A percentile compares a stretch with the other conserved stretches of the same genome.
Conservation (phyloP, 2,113 vertebrate genomes). For the Uropsilus gracilis region DNA sequence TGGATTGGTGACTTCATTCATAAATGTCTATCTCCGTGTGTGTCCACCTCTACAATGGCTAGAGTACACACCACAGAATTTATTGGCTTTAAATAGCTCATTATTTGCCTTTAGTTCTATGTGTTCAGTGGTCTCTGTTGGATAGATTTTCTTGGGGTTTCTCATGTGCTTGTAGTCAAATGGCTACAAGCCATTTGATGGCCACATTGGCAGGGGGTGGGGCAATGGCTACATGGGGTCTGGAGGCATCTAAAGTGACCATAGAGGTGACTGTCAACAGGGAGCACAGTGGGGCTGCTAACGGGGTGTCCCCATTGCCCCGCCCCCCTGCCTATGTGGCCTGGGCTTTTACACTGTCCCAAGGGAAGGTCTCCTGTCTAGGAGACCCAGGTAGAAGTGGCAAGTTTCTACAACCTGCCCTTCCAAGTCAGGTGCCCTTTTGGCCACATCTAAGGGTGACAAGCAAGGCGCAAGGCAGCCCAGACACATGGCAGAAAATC, state of each 20-base stretch:
- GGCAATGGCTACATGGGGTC: neutral
- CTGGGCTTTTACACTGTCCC: neutral
- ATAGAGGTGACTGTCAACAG: neutral
- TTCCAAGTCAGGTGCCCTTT: neutral
- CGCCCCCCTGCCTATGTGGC: no score
- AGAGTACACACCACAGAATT: neutral
- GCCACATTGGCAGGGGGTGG: no score
- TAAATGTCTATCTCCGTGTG: neutral
- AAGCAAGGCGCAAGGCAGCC: neutral
- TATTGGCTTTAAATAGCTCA: neutral
- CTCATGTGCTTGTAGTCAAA: neutral
- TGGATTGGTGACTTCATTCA: neutral
- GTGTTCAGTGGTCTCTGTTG: neutral
- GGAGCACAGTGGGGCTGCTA: neutral
- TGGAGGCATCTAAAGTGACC: neutral
- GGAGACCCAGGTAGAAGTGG: neutral
- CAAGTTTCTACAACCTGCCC: neutral
- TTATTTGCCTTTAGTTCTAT: neutral
- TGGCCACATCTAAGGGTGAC: neutral
- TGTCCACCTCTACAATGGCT: no score
- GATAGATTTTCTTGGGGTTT: neutral
- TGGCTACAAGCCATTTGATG: no score
- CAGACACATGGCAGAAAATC: neutral
- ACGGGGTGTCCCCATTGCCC: fast-evolving
- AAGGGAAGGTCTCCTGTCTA: neutral